These are phyloP conservation scores for Bimastos eiseni DNA, from an alignment of 2,888 invertebrate genomes.

Conservation along the genomic window DNA sequence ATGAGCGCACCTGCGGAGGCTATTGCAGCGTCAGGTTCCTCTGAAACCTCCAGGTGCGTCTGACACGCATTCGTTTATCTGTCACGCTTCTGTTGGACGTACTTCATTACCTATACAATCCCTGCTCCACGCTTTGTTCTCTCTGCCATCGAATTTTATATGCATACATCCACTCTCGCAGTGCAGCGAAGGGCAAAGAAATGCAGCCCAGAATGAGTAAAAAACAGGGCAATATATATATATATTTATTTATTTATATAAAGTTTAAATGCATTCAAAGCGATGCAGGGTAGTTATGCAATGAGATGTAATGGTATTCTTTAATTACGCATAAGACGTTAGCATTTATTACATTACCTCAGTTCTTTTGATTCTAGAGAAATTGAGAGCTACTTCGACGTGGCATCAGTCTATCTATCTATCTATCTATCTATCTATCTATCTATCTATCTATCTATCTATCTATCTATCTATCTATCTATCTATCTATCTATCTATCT, in stretches of 20 bases:
- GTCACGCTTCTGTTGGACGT: not conserved
- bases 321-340: no score
- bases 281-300: not conserved
- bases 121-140: not conserved
- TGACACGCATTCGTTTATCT: not conserved
- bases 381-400: no score
- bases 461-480: no score
- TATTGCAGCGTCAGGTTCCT: not conserved
- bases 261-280: not conserved
- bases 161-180: not conserved
- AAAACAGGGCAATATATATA: not conserved
- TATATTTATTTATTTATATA: no score
- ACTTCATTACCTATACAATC: not conserved
- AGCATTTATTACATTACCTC: no score
- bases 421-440: no score
- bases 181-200: not conserved
- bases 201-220: not conserved
- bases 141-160: not conserved
- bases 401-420: no score
- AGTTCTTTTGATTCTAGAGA: no score
- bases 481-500: no score
- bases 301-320: not conserved
- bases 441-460: no score
- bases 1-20: not conserved
- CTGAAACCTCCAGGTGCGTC: not conserved